Base-by-base conservation (phyloP, 1,140 invertebrate species). In the Ceratosolen solmsi region DNA sequence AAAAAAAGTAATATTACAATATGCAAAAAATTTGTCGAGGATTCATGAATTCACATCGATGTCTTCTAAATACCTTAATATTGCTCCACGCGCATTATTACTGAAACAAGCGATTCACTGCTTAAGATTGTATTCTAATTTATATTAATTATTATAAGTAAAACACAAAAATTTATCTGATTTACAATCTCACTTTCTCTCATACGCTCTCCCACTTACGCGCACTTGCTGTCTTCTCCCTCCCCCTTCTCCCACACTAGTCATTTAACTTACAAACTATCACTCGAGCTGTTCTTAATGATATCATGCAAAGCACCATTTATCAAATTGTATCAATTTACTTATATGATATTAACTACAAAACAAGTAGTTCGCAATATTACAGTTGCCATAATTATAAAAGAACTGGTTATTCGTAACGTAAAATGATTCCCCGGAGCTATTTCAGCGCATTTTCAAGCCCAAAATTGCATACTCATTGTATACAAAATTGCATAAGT, bases 231-330 rank as follows among this genome's bases (percentile, higher is more conserved):
- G n/a, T n/a, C n/a, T n/a, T 68, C 65, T 63, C 65, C 38, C 70
- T 49, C 20, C 30, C 51, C 17, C 27, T n/a, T 74, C 27, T 63
- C 20, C 20, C 51, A 8, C 11, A 9, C 7, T 27, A 2, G 15
- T 7, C 38, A 38, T 68, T 2, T 4, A 4, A 7, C 17, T 68
- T 68, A 38, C 4, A 33, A 38, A 38, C 9, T 68, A 68, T 38
- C 22, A 68, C 36, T 68, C 33, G 11, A 22, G 33, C 20, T 68
- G 9, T 71, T 15, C 8, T 49, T 70, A 33, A 54, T n/a, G 46
- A 51, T 78, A 78, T 78, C 41, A 63, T 33, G 41, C 38, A 63
- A 73, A 80, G 79, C 79, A 80, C 71, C 56, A 65, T 73, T 74
- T 11, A 74, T 63, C 0, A 54, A 79, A 63, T 41, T n/a, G 1